Percentiles rank a stretch among this genome's conserved stretches.
Evolutionary conservation across 2,113 vertebrate species (phyloP).

Genomic region (Tenebrosternarchus preto): DNA sequence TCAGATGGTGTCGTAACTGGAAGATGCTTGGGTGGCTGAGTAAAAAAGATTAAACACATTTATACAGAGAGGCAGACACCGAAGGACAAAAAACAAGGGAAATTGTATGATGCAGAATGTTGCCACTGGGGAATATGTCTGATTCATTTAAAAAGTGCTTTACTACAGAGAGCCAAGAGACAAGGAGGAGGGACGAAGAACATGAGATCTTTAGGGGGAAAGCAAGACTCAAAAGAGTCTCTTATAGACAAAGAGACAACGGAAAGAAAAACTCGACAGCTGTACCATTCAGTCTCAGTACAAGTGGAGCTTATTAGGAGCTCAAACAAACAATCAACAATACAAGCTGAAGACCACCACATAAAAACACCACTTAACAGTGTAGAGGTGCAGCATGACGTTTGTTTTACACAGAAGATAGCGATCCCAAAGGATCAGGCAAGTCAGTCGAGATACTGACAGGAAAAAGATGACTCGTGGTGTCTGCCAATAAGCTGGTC

Average conservation of each 20-base stretch:
- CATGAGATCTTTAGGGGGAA: conserved; percentile 41
- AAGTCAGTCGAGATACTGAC: too few species aligned
- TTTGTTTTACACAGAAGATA: too few species aligned
- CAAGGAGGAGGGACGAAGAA: conserved; percentile 28
- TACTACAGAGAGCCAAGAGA: conserved; percentile 54
- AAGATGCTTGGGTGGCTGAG: background rate
- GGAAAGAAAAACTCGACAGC: background rate
- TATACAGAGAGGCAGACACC: background rate
- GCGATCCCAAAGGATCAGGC: too few species aligned
- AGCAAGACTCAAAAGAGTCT: conserved; percentile 36
- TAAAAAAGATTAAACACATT: background rate
- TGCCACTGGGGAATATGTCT: conserved; percentile 57
- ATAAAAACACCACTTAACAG: too few species aligned
- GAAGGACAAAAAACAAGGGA: conserved; percentile 29
- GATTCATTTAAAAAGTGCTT: conserved; percentile 41
- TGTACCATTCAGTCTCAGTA: too few species aligned
- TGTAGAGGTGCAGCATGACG: too few species aligned
- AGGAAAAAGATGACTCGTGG: too few species aligned
- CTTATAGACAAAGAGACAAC: background rate
- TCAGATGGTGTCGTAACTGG: background rate
- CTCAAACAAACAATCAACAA: too few species aligned
- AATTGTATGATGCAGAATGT: conserved; percentile 45
- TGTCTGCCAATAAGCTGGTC: too few species aligned
- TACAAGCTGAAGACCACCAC: too few species aligned
- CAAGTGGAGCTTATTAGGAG: too few species aligned